Evolutionary conservation across 1,140 invertebrate genomes (phyloP), one percentile per base, ranked within the genome.

Genomic region (Hyposmocoma kahamanoa): DNA sequence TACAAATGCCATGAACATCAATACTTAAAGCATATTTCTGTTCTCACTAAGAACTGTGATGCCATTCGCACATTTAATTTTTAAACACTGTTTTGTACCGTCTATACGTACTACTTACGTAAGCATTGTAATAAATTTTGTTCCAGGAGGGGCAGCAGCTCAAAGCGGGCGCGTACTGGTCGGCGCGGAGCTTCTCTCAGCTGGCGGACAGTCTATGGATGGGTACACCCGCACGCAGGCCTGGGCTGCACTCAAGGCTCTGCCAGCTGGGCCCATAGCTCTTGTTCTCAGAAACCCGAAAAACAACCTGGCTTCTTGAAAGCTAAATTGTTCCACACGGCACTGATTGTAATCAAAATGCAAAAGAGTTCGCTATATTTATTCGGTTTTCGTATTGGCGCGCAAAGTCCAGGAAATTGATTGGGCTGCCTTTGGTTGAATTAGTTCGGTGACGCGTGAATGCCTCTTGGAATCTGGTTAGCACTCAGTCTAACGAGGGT

Each of bases 221-320:
- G 90, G 90, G 36, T 94, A 97, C 90, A 94, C 95, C 0, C 90
- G 96, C 53, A 96, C 96, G 50, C 95, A 97, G 86, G 96, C 95
- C 26, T 98, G 96, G 96, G 95, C 94, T 58, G 90, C 96, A 45
- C 92, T 98, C 84, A 97, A 97, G 78, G 93, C 95, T 58, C 75
- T 97, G 47, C 93, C 94, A 45, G 91, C 95, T 59, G 96, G 96
- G 22, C 89, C 90, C 69, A 92, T 95, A 32, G 89, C 77, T 20
- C 67, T 87, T 46, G 67, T 85, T 45, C 68, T 85, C 28, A 70
- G 62, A 59, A 85, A 85, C 54, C 77, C 79, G 47, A 62, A 44
- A 50, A 26, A 49, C 15, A n/a, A 36, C 15, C 13, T 36, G 32
- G 32, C 32, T 36, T 17, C 32, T 36, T 36, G 32, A 36, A 36